phyloP scores from a whole-genome alignment of 2,888 invertebrate genomes.

The Hybos culiciformis region DNA sequence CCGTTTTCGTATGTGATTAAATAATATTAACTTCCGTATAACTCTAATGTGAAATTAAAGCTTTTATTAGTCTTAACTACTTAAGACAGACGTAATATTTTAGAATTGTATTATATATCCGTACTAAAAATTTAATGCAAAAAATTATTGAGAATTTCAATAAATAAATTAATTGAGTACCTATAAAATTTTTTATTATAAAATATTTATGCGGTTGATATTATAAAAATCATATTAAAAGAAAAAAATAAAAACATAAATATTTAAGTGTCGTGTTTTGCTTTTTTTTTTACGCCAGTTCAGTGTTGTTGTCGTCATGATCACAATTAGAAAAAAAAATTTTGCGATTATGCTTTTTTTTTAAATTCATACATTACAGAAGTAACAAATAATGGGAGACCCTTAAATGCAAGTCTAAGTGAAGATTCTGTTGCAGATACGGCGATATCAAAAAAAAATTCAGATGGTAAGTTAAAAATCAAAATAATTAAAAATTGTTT shows the following conservation, averaged over 20 bases:
- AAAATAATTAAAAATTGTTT: background rate
- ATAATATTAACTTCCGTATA: no score
- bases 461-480: constrained; percentile 57
- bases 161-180: background rate
- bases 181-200: background rate
- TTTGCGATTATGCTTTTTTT: constrained; percentile 5
- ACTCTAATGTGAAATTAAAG: no score
- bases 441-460: constrained; percentile 66
- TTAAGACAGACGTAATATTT: no score
- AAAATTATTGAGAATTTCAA: no score
- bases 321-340: background rate
- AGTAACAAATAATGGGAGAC: constrained; percentile 40
- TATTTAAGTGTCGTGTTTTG: constrained; percentile 7
- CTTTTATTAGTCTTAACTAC: no score
- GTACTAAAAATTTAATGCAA: no score
- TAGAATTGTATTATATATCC: no score
- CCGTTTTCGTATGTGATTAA: no score
- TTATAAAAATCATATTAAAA: no score
- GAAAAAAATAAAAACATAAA: background rate
- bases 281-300: constrained; percentile 5
- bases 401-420: constrained; percentile 59
- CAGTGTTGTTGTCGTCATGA: constrained; percentile 7
- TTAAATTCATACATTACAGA: constrained; percentile 32
- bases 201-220: background rate
- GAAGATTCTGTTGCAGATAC: constrained; percentile 73